A percentile compares a stretch with the other conserved stretches of the same genome.
Conservation (phyloP, 64 coral and sea anemone species). For the Montipora efflorescens region DNA sequence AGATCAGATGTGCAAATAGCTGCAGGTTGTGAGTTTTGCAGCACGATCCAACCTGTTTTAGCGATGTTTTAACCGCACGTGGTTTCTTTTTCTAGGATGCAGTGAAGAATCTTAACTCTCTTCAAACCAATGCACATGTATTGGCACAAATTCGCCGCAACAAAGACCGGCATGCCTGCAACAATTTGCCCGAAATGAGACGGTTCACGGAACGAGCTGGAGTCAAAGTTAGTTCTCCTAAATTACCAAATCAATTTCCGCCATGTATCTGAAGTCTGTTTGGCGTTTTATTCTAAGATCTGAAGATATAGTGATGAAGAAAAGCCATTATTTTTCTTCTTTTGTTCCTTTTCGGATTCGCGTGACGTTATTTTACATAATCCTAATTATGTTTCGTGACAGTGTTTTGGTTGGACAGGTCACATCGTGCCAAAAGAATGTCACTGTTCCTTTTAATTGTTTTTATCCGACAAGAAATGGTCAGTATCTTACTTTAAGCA, state of each 20-base stretch:
- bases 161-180: constrained; percentile 48
- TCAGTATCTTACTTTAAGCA: too few species aligned
- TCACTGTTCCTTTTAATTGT: background rate
- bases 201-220: constrained; percentile 84
- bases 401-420: background rate
- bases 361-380: constrained; percentile 46
- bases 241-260: background rate
- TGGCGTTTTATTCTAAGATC: background rate
- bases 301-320: background rate
- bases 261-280: background rate
- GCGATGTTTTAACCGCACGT: background rate
- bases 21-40: too few species aligned
- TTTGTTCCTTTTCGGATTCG: background rate
- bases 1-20: background rate
- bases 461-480: too few species aligned
- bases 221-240: constrained; percentile 61
- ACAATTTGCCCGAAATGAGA: constrained; percentile 84
- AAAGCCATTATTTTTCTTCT: background rate
- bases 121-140: constrained; percentile 91
- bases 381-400: background rate
- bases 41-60: too few species aligned
- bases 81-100: constrained; percentile 71
- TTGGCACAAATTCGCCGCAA: constrained; percentile 74
- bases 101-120: constrained; percentile 85
- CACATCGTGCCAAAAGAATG: background rate